Evolutionary conservation across 2,113 vertebrate species (phyloP), one percentile per base, ranked within the genome.

Genomic region (Furnarius figulus): DNA sequence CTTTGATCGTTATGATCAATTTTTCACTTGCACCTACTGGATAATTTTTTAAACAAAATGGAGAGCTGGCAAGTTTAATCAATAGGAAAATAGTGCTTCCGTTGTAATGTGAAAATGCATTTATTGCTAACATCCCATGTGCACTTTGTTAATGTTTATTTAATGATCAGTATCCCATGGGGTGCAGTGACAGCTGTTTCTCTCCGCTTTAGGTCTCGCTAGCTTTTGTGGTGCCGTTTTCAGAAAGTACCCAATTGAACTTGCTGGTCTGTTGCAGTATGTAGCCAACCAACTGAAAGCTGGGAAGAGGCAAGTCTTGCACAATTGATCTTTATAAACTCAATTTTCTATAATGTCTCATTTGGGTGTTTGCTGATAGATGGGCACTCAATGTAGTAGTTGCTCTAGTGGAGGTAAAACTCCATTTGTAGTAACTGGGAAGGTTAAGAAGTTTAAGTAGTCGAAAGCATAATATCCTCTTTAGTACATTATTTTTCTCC

Each of bases 281-380:
- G 99, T 99, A 56, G 99, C 99, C 96, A 99, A 99, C 98, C 99
- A 99, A 90, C 98, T 99, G 67, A 99, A 99, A 94, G 99, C 99
- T 89, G 99, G 99, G 52, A 99, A 99, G 98, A 99, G 99, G 99
- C 98, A 97, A 97, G 95, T 96, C 35, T 91, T 62, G 68, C 49
- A 78, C 90, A 84, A 9, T 11, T 68, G 27, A 31, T 63, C 31
- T 42, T 63, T 40, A 18, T 16, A n/a, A 68, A 56, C 8, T 52
- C 7, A 6, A 0, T 22, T 39, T 39, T 73, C 39, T 53, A 23
- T 27, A 1, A 15, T 33, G 14, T 85, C 4, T 37, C 44, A 4
- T 30, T 90, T 78, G 19, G 10, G 3, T 66, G 21, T 31, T 81
- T 7, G 5, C 28, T 70, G 17, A 16, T 63, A 20, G 14, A 8